Evolutionary conservation across 2,113 vertebrate species (phyloP), one percentile per base, ranked within the genome.

Genomic region (Lontra canadensis): DNA sequence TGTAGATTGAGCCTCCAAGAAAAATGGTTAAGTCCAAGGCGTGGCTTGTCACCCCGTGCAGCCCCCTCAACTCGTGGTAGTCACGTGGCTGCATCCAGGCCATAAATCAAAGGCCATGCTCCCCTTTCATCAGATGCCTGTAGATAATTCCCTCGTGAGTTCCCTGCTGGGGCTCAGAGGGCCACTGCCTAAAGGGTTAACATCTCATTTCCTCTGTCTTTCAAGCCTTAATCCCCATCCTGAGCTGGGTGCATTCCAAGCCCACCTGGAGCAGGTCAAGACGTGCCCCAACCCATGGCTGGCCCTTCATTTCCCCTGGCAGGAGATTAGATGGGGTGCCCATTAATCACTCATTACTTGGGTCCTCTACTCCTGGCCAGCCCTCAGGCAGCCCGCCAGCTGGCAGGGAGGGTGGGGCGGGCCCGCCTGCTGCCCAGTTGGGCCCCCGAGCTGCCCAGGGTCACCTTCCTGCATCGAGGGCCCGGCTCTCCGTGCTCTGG

Each of bases 121-220:
- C 79, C 90, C 79, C 87, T 69, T 96, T 94, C 97, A 90, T 84
- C n/a, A 8, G 71, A 65, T 57, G 96, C 95, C 69, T 69, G 90
- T 4, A 91, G 73, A 90, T 88, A 10, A 44, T 84, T 95, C 79
- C 76, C 65, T 36, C 63, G 73, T 92, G 97, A 88, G 96, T 98
- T 96, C 67, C 94, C 91, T 20, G 13, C 79, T 93, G 88, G 95
- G 96, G 71, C 47, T 94, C 85, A 74, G 85, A 97, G 93, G 93
- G 76, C 94, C 95, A 89, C 6, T 82, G 92, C 76, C 39, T 73
- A 97, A 98, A 97, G 98, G 97, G 98, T 98, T 98, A 98, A 98
- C 97, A 95, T 96, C 98, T 99, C 98, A 98, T 98, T 95, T 93
- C 97, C 96, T 96, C 96, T 94, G 78, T 98, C 98, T 98, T 98